phyloP scores from a whole-genome alignment of 2,113 vertebrate species.

The Menura novaehollandiae region DNA sequence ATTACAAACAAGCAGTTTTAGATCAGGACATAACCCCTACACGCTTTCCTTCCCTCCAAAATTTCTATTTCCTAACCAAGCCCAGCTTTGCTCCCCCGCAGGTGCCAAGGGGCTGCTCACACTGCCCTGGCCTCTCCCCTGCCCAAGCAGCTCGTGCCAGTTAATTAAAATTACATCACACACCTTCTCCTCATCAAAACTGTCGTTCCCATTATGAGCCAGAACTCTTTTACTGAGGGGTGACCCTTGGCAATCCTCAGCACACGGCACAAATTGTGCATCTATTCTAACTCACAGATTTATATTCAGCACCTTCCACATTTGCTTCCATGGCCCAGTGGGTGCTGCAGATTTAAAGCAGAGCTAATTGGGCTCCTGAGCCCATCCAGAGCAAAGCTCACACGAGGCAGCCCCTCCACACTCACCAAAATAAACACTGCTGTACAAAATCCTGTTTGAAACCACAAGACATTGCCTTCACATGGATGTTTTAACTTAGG shows the following conservation, averaged over 20 bases:
- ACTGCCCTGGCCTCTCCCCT: background rate
- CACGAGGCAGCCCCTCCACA: background rate
- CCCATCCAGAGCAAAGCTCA: background rate
- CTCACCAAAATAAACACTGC: background rate
- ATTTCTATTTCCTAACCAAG: background rate
- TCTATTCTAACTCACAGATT: background rate
- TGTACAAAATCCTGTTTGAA: background rate
- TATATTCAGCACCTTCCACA: background rate
- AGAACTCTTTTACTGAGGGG: background rate
- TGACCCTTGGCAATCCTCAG: background rate
- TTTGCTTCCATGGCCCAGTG: background rate
- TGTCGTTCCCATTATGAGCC: background rate
- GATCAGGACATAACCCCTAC: rapidly evolving
- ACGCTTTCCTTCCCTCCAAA: background rate
- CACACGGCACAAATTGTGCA: background rate
- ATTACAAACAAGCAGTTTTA: background rate
- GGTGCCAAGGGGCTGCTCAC: rapidly evolving
- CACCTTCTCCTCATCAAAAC: background rate
- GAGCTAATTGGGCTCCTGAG: background rate
- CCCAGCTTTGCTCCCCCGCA: background rate
- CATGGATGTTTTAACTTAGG: background rate
- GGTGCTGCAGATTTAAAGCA: background rate
- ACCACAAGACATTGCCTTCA: background rate
- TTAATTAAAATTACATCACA: background rate
- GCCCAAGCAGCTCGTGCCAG: background rate